Evolutionary conservation across 2,113 vertebrate species (phyloP).

Genomic region (Gallinago paraguaiae): DNA sequence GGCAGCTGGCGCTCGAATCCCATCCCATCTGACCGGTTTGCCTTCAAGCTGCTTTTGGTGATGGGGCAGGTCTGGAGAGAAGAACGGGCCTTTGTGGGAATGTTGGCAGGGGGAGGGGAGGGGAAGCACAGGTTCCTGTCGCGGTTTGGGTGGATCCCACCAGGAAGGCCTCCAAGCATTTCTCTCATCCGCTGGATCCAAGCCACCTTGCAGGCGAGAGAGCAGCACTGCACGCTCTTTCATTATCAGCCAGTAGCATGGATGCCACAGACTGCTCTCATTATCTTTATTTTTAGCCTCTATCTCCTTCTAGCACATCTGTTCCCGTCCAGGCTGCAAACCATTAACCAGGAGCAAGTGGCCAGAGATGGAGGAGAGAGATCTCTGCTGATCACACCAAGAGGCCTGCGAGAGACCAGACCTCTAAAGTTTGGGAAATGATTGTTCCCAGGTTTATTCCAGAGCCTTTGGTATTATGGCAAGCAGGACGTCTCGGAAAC

Average conservation of each 20-base stretch:
- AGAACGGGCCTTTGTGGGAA: background rate
- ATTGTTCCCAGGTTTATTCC: background rate
- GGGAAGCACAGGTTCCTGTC: background rate
- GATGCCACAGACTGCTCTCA: background rate
- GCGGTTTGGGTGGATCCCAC: background rate
- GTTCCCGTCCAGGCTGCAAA: background rate
- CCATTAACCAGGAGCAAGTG: background rate
- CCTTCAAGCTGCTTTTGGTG: background rate
- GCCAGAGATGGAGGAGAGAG: background rate
- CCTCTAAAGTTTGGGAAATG: background rate
- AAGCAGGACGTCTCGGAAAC: background rate
- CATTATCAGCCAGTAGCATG: background rate
- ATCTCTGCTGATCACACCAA: background rate
- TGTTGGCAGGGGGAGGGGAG: too few species aligned
- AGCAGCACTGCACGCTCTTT: background rate
- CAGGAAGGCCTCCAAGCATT: background rate
- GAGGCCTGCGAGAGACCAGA: background rate
- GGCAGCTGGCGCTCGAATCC: background rate
- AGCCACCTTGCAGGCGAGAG: background rate
- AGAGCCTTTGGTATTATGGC: background rate
- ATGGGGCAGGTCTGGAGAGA: background rate
- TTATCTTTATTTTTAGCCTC: slow-evolving; percentile 34
- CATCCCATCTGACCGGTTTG: background rate
- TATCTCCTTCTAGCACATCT: slow-evolving; percentile 25
- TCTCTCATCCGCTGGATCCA: background rate